Evolutionary conservation across 2,113 vertebrate genomes (phyloP).

Genomic region (Empidonax traillii): DNA sequence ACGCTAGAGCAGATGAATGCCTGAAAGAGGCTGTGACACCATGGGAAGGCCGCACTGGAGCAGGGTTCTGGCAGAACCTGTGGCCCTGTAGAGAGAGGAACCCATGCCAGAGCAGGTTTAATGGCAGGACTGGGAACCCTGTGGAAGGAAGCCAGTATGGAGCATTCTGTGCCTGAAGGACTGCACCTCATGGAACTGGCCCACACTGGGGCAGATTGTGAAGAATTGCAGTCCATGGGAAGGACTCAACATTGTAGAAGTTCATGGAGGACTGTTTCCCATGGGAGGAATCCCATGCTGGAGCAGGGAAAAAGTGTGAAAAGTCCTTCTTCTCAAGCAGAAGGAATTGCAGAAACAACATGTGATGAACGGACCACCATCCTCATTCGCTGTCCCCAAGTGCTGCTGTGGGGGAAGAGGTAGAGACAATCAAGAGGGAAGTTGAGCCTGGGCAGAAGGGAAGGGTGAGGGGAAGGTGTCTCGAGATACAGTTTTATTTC

Average conservation of each 20-base stretch:
- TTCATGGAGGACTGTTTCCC: not conserved
- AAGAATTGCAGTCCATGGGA: not conserved
- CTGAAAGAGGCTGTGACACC: not conserved
- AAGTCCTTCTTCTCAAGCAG: not conserved
- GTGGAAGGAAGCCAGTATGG: not conserved
- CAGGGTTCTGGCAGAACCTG: not conserved
- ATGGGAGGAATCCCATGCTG: fast-evolving
- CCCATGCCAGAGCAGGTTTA: not conserved
- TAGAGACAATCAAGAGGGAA: not conserved
- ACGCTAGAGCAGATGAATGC: not conserved
- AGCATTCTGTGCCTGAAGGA: not conserved
- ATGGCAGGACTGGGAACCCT: not conserved
- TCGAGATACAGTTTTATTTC: not conserved
- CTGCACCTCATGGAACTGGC: not conserved
- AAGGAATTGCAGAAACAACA: fast-evolving
- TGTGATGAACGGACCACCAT: not conserved
- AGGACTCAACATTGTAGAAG: not conserved
- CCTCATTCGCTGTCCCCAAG: too few species aligned
- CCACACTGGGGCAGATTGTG: too few species aligned
- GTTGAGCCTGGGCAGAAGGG: not conserved
- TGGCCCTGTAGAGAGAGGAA: not conserved
- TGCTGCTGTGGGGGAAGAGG: not conserved
- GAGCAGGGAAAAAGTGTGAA: not conserved
- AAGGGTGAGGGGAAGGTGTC: not conserved
- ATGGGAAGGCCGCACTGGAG: not conserved